Evolutionary conservation across 1,140 invertebrate genomes (phyloP), one percentile per base, ranked within the genome.

Genomic region (Drosophila hydei): DNA sequence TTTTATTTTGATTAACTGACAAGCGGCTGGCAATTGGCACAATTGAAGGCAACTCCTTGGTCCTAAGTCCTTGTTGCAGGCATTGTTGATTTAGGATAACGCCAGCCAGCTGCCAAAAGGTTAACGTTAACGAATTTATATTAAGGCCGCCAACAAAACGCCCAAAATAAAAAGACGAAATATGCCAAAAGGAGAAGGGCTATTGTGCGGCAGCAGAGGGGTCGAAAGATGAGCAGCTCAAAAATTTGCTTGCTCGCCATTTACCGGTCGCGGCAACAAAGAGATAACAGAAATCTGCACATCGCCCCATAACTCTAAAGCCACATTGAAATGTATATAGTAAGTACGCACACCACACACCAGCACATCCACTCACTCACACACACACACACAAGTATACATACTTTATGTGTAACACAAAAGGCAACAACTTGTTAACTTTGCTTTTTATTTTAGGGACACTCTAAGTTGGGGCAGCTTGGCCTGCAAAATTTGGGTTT

Each of bases 1-100:
- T 87, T 87, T 87, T 87, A 87, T 75, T 87, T 87, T 87, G 83
- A 87, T 87, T 87, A 87, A 87, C 81, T 81, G 81, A 81, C 77
- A 78, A 88, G 67, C 83, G 81, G 70, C 83, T 72, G 81, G 81
- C 81, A 87, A 87, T 87, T 87, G 81, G 77, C 77, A 75, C 81
- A 87, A 87, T 87, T 88, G 81, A 81, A 72, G 77, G 56, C 65
- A 63, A 60, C 50, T 36, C 59, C 54, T 36, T 55, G 67, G 36
- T 72, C 48, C 69, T 42, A 27, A 36, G 25, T 54, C 72, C 55
- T 65, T 48, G 64, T 56, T 52, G 61, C 59, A 50, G 50, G 55
- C 81, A 80, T 77, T 87, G 81, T 87, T 87, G 81, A 87, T 87
- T 87, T 87, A 87, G 81, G 81, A 88, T 87, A 85, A 87, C 81